Evolutionary conservation across 2,888 invertebrate species (phyloP), one percentile per base, ranked within the genome.

Genomic region (Cosmia trapezina): DNA sequence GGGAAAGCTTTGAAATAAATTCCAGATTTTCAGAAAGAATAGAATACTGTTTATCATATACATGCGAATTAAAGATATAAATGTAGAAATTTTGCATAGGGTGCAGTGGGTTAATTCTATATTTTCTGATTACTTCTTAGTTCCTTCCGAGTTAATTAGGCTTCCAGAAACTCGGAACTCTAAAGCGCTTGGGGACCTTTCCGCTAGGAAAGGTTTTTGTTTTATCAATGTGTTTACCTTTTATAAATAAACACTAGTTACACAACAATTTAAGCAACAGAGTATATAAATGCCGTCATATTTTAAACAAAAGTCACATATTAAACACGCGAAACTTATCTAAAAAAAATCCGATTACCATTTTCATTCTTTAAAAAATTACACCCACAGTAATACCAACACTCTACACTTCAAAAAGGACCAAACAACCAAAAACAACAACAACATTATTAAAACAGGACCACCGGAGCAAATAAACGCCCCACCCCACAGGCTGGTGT

Each of bases 391-490:
- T 28, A 4, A 19, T n/a, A 41, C 4, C 4, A 19, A 59, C 53
- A 33, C 17, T 4, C 33, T 19, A 19, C 12, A n/a, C 28, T 37
- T 33, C 19, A 37, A 64, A 65, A 65, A 51, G 19, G 33, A 54
- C 72, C 19, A 76, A 37, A 43, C 4, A 51, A 49, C 37, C n/a
- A 63, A 59, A 57, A 77, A 59, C 53, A 59, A 66, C 61, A 80
- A 62, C 61, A 80, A 78, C 70, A 70, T 70, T 76, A 81, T 79
- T 76, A 71, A 71, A 79, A 65, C 60, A 33, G 49, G 47, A 59
- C 33, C 47, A 73, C 22, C 43, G 37, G 3, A 65, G 47, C 72
- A 65, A 77, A 81, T 54, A 70, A 60, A 65, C 56, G 19, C 51
- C 45, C 12, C 22, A 28, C 73, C 60, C 73, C 33, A 63, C 62